Base-by-base conservation (phyloP, 2,113 vertebrate species). In the Sander vitreus region DNA sequence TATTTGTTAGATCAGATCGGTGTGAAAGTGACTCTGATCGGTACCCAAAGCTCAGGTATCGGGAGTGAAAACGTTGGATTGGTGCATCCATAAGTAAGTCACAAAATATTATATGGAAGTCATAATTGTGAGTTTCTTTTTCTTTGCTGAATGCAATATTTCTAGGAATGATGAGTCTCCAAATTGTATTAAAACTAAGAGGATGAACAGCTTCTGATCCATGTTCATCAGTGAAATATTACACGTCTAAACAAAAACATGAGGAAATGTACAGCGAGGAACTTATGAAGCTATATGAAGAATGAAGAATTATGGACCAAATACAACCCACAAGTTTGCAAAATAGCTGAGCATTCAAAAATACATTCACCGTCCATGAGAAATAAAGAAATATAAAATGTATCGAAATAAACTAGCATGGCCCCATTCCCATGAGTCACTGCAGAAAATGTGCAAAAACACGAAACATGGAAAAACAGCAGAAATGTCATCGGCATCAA, bases 361-460 rank as follows among this genome's bases (percentile, higher is more conserved):
- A 73, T 68, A 84, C 63, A 85, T 91, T 88, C 63, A 55, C 47
- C 8, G 1, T 43, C 39, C 10, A 43, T 57, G 15, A 59, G 48
- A 19, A 66, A 78, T 43, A 43, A 43, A 43, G 39, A 73, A 77
- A 67, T 54, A 75, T 39, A 51, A 62, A 54, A 76, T 14, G 55
- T 55, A 78, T 43, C 66, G 39, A 63, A 75, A 80, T 80, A 25
- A 39, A 69, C 70, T 83, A 70, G 58, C 88, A 87, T 92, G 85
- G 76, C 74, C 74, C 73, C 36, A 25, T 78, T 85, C 68, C 83
- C 78, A 19, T 54, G 53, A 45, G 36, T 58, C 65, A 43, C 23
- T 68, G 50, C 43, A 55, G 60, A 76, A 88, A 69, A 54, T 19
- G 76, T 90, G 74, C 80, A 90, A 85, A 78, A 80, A 81, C 30